Conservation (phyloP, 1,140 invertebrate genomes). For the Drosophila chauvacae region DNA sequence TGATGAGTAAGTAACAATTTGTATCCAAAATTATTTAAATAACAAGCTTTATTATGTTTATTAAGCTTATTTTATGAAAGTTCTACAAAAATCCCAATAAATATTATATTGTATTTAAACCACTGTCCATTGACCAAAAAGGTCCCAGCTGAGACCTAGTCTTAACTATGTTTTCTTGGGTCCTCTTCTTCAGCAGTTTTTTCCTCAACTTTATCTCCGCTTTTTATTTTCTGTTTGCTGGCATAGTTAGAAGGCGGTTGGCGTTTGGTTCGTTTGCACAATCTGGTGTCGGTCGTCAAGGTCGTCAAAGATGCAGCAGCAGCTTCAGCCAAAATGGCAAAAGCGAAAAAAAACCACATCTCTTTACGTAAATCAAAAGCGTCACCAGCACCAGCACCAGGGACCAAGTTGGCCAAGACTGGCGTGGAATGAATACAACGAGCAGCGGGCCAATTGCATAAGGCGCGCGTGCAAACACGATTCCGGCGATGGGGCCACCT, state of each 20-base stretch:
- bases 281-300: conserved; percentile 50
- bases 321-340: conserved; percentile 38
- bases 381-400: conserved; percentile 9
- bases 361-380: conserved; percentile 46
- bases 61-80: neutral
- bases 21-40: neutral
- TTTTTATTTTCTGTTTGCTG: conserved; percentile 21
- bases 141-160: conserved; percentile 27
- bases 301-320: conserved; percentile 43
- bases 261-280: conserved; percentile 37
- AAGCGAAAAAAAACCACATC: conserved; percentile 21
- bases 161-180: conserved; percentile 27
- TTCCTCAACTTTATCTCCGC: conserved; percentile 37
- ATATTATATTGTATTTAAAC: neutral
- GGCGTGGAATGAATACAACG: conserved; percentile 35
- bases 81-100: neutral
- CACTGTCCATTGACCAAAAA: conserved; percentile 18
- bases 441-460: conserved; percentile 36
- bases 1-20: neutral
- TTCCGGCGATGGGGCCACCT: conserved; percentile 28
- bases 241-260: conserved; percentile 46
- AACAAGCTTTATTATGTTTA: neutral
- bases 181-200: conserved; percentile 29
- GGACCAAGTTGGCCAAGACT: conserved; percentile 42
- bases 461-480: conserved; percentile 52